These are phyloP conservation scores for Adrianichthys oophorus DNA, from an alignment of 2,797 vertebrate genomes.

Conservation along the genomic window DNA sequence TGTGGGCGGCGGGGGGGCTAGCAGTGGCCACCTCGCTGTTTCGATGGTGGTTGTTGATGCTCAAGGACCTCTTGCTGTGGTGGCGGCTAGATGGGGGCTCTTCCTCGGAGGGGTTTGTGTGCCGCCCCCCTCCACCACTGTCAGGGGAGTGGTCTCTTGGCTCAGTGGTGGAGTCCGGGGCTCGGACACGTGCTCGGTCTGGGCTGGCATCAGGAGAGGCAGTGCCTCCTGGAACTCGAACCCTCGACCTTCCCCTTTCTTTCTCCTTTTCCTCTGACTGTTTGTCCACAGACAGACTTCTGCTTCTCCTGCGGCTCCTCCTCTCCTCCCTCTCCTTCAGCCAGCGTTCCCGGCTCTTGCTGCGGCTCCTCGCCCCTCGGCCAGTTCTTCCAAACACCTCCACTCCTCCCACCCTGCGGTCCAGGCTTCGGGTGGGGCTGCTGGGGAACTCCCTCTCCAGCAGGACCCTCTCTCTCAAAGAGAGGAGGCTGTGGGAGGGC, in stretches of 20 bases:
- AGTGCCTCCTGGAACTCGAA: conserved; percentile 60
- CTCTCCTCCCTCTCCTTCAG: conserved; percentile 85
- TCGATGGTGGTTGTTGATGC: conserved; percentile 61
- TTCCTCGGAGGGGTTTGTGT: conserved; percentile 26
- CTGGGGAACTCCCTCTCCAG: conserved; percentile 82
- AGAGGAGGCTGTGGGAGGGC: conserved; percentile 82
- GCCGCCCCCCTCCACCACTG: conserved; percentile 26
- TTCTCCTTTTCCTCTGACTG: conserved; percentile 79
- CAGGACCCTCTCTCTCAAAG: conserved; percentile 82
- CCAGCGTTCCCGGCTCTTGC: conserved; percentile 91
- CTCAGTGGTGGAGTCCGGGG: conserved; percentile 82
- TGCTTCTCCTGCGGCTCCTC: conserved; percentile 79
- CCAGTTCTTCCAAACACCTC: conserved; percentile 83
- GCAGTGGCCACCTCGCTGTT: conserved; percentile 72
- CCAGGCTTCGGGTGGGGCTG: conserved; percentile 86
- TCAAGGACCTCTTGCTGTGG: conserved; percentile 50
- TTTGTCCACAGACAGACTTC: conserved; percentile 84
- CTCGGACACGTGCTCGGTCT: conserved; percentile 85
- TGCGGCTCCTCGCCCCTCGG: conserved; percentile 70
- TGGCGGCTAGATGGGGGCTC: conserved; percentile 69
- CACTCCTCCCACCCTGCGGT: conserved; percentile 81
- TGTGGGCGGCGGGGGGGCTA: conserved; percentile 34
- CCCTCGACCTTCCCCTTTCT: conserved; percentile 81
- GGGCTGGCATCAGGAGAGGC: conserved; percentile 86
- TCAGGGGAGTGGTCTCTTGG: conserved; percentile 83